These are phyloP conservation scores for Spizaetus ornatus DNA, from an alignment of 2,113 vertebrate species.

Conservation along the genomic window DNA sequence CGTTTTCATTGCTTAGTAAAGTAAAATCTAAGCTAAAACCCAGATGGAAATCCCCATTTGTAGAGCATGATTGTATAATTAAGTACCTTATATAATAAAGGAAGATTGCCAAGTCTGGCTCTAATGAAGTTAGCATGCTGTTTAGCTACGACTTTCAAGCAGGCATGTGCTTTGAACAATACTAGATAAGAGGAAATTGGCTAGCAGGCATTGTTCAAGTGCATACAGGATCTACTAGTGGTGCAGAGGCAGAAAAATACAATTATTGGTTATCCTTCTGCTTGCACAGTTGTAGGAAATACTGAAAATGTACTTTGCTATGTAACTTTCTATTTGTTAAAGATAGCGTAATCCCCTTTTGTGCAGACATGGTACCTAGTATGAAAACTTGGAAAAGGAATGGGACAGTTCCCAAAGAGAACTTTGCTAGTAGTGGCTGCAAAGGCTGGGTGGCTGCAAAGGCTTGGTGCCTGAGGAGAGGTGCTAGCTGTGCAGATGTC, in stretches of 20 bases:
- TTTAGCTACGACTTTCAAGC: background rate
- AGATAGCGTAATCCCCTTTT: background rate
- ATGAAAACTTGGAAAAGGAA: background rate
- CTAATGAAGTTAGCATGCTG: background rate
- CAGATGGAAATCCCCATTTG: background rate
- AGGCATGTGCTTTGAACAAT: background rate
- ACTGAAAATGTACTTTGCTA: background rate
- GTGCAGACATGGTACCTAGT: background rate
- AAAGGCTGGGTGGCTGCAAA: background rate
- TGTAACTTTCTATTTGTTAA: background rate
- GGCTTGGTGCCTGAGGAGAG: background rate
- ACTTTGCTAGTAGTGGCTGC: background rate
- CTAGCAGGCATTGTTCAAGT: background rate
- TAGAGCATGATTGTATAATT: background rate
- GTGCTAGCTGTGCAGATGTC: background rate
- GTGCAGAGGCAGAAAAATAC: background rate
- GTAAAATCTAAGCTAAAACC: background rate
- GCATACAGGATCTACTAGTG: rapidly evolving
- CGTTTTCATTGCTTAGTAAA: background rate
- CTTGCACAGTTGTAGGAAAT: background rate
- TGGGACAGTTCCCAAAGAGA: background rate
- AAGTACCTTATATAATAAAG: background rate
- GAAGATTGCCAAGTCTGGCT: background rate
- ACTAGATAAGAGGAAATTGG: background rate
- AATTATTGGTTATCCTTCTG: background rate